phyloP scores from a whole-genome alignment of 2,797 vertebrate genomes.

The Varecia variegata region DNA sequence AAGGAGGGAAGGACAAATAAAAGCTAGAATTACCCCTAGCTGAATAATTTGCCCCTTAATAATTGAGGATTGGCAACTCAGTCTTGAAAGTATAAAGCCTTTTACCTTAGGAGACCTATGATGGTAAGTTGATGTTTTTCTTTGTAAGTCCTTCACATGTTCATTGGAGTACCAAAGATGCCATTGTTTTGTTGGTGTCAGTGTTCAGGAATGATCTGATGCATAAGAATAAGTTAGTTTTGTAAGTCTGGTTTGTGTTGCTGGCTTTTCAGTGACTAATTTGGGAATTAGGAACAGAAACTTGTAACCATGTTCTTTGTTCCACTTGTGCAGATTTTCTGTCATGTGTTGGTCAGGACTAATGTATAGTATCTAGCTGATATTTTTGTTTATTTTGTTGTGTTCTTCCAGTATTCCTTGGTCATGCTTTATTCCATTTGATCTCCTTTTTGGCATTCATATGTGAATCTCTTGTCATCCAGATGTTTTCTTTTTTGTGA shows the following conservation, averaged over 20 bases:
- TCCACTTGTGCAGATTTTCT: constrained; percentile 28
- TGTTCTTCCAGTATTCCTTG: constrained; percentile 45
- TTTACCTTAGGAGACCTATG: background rate
- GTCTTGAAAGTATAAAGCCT: background rate
- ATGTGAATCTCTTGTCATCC: constrained; percentile 52
- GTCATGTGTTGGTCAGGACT: constrained; percentile 47
- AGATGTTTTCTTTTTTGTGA: constrained; percentile 70
- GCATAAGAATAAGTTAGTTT: background rate
- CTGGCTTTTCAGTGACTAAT: constrained; percentile 37
- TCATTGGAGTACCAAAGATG: background rate
- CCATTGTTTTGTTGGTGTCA: constrained; percentile 17
- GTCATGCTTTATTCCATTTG: constrained; percentile 42
- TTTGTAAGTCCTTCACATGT: constrained; percentile 14
- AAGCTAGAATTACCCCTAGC: background rate
- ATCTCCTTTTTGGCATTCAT: constrained; percentile 57
- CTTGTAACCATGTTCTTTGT: constrained; percentile 30
- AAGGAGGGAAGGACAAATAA: background rate
- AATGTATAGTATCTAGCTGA: background rate
- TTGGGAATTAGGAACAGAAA: constrained; percentile 20
- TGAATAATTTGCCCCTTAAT: constrained; percentile 9
- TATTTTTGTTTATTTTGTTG: constrained; percentile 51
- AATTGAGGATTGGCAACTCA: constrained; percentile 12
- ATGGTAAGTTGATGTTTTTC: background rate
- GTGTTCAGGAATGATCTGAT: constrained; percentile 23
- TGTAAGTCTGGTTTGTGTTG: background rate